Evolutionary conservation across 1,140 invertebrate species (phyloP).

Genomic region (Scaptomyza montana): DNA sequence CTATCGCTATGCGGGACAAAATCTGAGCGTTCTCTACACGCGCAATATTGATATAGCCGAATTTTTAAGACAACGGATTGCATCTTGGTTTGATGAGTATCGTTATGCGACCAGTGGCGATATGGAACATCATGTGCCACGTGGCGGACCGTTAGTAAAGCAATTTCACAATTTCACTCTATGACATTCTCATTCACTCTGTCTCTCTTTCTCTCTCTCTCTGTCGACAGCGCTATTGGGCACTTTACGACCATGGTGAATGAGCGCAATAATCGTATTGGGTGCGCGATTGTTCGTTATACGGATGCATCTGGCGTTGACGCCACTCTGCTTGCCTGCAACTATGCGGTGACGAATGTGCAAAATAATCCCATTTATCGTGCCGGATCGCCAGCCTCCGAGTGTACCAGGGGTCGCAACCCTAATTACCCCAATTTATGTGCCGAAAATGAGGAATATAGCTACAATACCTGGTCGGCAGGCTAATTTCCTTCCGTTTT

Average conservation of each 20-base stretch:
- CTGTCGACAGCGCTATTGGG: conserved; percentile 53
- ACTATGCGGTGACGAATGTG: conserved; percentile 73
- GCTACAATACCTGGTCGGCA: conserved; percentile 62
- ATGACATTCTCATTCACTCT: not conserved
- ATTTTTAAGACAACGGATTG: conserved; percentile 57
- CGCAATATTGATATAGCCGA: conserved; percentile 34
- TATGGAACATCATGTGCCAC: conserved; percentile 54
- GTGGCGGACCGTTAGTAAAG: conserved; percentile 54
- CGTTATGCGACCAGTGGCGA: conserved; percentile 59
- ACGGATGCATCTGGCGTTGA: conserved; percentile 47
- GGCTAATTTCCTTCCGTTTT: conserved; percentile 22
- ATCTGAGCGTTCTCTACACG: conserved; percentile 63
- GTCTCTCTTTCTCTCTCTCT: too few relatives aligned
- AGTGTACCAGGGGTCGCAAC: conserved; percentile 60
- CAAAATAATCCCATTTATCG: conserved; percentile 62
- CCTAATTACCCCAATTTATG: conserved; percentile 62
- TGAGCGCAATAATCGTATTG: conserved; percentile 64
- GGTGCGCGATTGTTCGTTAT: conserved; percentile 59
- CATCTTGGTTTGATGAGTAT: conserved; percentile 63
- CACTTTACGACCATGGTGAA: conserved; percentile 72
- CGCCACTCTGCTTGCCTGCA: conserved; percentile 62
- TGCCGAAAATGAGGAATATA: conserved; percentile 51
- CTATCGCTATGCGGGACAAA: conserved; percentile 69
- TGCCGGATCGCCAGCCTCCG: conserved; percentile 49
- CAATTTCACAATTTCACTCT: not conserved